phyloP scores from a whole-genome alignment of 2,113 vertebrate genomes.

The Cyprinus carpio region DNA sequence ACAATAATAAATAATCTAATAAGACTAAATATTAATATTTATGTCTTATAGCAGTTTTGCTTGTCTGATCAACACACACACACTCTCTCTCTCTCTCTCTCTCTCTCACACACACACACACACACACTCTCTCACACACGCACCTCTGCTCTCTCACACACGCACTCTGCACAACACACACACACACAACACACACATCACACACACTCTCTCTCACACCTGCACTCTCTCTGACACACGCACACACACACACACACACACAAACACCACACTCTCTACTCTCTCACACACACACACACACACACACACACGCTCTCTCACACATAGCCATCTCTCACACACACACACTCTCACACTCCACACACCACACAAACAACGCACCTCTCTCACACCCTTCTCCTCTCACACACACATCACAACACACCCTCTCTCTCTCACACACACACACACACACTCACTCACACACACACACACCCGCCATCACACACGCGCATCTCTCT shows the following conservation, averaged over 20 bases:
- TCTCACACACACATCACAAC: no score
- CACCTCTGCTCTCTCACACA: no score
- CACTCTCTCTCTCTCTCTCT: no score
- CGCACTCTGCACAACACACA: neutral
- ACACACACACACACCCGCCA: no score
- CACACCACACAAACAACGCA: neutral
- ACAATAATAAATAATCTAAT: no score
- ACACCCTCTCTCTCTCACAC: neutral
- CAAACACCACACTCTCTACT: neutral
- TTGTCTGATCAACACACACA: neutral
- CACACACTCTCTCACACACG: neutral
- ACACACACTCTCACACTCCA: no score
- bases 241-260: neutral
- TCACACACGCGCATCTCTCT: neutral
- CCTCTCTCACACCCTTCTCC: neutral
- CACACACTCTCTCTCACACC: no score
- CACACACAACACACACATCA: no score
- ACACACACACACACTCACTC: neutral
- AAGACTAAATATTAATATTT: no score
- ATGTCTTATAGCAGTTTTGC: neutral
- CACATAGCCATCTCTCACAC: no score
- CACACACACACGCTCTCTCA: no score
- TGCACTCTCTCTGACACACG: neutral
- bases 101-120: constrained; percentile 11
- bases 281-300: neutral